Percentiles rank a stretch among this genome's conserved stretches.
phyloP scores from a whole-genome alignment of 2,113 vertebrate genomes.

The Odocoileus virginianus region DNA sequence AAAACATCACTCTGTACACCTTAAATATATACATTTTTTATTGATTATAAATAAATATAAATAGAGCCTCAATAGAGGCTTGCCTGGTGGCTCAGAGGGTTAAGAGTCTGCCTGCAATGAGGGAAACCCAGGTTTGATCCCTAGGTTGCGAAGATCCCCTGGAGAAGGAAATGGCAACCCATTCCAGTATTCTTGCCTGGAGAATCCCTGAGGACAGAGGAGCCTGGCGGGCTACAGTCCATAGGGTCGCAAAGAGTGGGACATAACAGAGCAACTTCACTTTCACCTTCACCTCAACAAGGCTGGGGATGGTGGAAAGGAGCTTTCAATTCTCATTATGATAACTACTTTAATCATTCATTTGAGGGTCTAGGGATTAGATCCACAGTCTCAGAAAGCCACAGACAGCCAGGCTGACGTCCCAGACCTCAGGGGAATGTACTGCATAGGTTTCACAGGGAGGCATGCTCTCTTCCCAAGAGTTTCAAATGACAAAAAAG shows the following conservation, averaged over 20 bases:
- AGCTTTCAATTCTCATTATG: neutral
- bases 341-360: neutral
- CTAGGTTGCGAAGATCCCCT: neutral
- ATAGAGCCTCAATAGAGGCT: neutral
- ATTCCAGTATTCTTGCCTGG: neutral
- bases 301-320: neutral
- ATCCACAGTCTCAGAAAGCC: neutral
- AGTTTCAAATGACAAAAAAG: neutral
- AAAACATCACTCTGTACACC: neutral
- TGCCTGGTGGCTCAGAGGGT: neutral
- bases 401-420: rapidly evolving
- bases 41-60: neutral
- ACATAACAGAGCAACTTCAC: neutral
- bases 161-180: neutral
- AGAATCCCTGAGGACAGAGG: neutral
- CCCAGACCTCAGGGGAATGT: neutral
- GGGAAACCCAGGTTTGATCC: neutral
- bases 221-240: neutral
- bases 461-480: neutral
- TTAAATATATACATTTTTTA: neutral
- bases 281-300: neutral
- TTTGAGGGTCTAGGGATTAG: neutral
- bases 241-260: neutral
- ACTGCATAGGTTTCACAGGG: neutral
- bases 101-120: neutral